Evolutionary conservation across 1,140 invertebrate species (phyloP).

Genomic region (Caenorhabditis latens): DNA sequence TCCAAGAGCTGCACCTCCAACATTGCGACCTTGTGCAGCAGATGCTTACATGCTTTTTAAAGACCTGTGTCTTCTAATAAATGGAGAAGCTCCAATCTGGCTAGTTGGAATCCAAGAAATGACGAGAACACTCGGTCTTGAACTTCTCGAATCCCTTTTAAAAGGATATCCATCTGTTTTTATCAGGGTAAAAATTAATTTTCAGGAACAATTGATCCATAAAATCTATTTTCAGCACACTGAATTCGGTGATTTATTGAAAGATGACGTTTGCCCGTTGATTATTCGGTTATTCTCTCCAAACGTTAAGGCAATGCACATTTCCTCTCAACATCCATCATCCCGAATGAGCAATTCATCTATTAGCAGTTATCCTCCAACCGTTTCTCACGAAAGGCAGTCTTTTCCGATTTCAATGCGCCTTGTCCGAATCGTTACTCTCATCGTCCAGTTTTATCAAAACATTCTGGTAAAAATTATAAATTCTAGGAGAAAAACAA

Average conservation of each 20-base stretch:
- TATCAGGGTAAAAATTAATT: slow-evolving; percentile 84
- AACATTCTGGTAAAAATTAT: slow-evolving; percentile 52
- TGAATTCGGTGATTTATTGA: slow-evolving; percentile 93
- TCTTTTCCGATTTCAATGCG: slow-evolving; percentile 97
- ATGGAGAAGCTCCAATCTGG: slow-evolving; percentile 95
- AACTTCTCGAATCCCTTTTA: slow-evolving; percentile 92
- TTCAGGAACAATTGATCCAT: background rate
- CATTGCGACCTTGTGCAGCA: slow-evolving; percentile 88
- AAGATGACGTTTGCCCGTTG: slow-evolving; percentile 95
- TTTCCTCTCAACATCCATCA: slow-evolving; percentile 25
- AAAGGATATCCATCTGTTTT: slow-evolving; percentile 92
- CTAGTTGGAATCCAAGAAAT: slow-evolving; percentile 94
- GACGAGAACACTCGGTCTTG: slow-evolving; percentile 94
- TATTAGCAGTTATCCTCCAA: slow-evolving; percentile 75
- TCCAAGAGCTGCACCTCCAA: slow-evolving; percentile 77
- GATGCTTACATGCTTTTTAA: slow-evolving; percentile 96
- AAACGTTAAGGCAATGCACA: slow-evolving; percentile 63
- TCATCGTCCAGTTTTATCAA: slow-evolving; percentile 77
- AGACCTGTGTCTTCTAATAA: slow-evolving; percentile 95
- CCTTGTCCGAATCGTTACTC: slow-evolving; percentile 89
- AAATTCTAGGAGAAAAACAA: background rate
- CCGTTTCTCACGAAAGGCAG: slow-evolving; percentile 86
- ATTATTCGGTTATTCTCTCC: slow-evolving; percentile 95
- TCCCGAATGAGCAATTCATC: slow-evolving; percentile 6
- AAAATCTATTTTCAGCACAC: slow-evolving; percentile 83